These are phyloP conservation scores for Phaedon cochleariae DNA, from an alignment of 2,888 invertebrate genomes.

Conservation along the genomic window DNA sequence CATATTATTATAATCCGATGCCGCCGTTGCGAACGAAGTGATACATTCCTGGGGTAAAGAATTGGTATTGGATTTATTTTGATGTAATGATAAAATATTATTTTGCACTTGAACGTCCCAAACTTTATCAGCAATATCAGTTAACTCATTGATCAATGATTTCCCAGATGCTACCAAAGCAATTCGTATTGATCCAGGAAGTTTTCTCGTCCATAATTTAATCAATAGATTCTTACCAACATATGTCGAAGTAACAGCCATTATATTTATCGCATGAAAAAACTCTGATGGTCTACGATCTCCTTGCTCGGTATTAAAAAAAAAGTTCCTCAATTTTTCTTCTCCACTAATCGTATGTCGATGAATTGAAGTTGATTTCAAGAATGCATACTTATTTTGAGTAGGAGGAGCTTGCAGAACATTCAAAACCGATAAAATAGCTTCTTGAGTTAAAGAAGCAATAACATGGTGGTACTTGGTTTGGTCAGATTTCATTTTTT, in stretches of 20 bases:
- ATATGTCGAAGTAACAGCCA: neutral
- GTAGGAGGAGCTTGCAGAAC: too few species aligned
- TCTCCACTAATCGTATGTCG: too few species aligned
- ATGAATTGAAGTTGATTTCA: too few species aligned
- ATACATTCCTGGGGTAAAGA: neutral
- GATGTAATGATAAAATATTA: neutral
- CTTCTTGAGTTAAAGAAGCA: too few species aligned
- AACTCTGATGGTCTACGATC: too few species aligned
- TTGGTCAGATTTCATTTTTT: neutral
- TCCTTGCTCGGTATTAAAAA: too few species aligned
- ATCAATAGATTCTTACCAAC: neutral
- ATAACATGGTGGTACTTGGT: too few species aligned
- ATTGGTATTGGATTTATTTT: neutral
- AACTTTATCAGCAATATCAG: neutral
- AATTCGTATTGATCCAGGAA: slow-evolving; percentile 1
- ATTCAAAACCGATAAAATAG: too few species aligned
- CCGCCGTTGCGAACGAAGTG: too few species aligned
- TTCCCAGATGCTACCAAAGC: slow-evolving; percentile 1
- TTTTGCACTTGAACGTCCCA: slow-evolving; percentile 1
- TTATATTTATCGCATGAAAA: neutral
- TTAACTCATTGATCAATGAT: neutral
- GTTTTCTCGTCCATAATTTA: slow-evolving; percentile 1
- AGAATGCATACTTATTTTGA: too few species aligned
- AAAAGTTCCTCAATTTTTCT: too few species aligned
- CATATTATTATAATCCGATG: too few species aligned